These are phyloP conservation scores for Rhabditoides inermis DNA, from an alignment of 2,888 invertebrate species.

Conservation along the genomic window DNA sequence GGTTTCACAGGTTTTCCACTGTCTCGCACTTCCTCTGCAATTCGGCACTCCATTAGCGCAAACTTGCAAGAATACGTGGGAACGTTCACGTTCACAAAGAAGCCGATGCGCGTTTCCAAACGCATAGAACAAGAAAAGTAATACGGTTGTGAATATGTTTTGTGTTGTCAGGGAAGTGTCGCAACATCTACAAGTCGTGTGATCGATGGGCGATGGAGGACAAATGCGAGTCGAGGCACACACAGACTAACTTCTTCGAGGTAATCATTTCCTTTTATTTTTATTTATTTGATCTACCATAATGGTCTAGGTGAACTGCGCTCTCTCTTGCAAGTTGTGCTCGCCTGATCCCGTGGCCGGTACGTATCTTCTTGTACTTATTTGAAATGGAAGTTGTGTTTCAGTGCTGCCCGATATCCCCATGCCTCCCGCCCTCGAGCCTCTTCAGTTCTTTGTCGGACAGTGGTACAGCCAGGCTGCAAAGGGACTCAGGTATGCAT, in stretches of 20 bases:
- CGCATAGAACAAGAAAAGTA: neutral
- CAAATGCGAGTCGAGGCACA: conserved; percentile 45
- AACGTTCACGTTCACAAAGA: neutral
- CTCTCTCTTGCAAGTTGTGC: conserved; percentile 50
- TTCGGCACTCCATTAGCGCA: no score
- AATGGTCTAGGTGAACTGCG: conserved; percentile 45
- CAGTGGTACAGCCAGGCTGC: conserved; percentile 45
- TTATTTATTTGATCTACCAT: neutral
- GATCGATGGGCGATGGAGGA: conserved; percentile 51
- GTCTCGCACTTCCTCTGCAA: no score
- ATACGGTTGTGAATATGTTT: neutral
- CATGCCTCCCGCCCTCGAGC: conserved; percentile 51
- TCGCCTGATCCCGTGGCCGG: conserved; percentile 40
- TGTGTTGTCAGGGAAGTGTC: conserved; percentile 50
- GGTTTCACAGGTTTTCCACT: no score
- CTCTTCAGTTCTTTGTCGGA: conserved; percentile 51
- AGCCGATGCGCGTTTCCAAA: neutral
- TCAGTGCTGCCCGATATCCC: conserved; percentile 43
- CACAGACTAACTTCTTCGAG: conserved; percentile 50
- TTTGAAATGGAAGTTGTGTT: neutral
- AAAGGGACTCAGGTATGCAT: conserved; percentile 6
- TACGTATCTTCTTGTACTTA: conserved; percentile 10
- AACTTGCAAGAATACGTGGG: no score
- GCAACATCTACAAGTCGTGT: conserved; percentile 52
- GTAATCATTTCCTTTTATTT: neutral